phyloP scores from a whole-genome alignment of 1,140 invertebrate species.

The Papilio polytes region DNA sequence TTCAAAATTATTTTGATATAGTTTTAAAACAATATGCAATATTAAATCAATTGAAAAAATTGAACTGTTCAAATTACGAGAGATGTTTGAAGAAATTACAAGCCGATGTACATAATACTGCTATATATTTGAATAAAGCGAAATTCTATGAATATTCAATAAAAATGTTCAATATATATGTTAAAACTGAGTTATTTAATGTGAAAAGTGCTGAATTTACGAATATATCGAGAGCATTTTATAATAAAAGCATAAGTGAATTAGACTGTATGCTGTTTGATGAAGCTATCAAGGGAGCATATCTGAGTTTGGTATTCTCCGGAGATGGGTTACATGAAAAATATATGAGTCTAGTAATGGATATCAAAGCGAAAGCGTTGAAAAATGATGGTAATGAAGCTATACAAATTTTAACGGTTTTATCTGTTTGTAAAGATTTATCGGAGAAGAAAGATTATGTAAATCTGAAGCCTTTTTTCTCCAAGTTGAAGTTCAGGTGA shows the following conservation, averaged over 20 bases:
- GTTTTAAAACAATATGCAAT: slow-evolving; percentile 62
- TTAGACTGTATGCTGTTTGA: slow-evolving; percentile 61
- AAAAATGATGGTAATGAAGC: slow-evolving; percentile 52
- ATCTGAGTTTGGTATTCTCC: slow-evolving; percentile 65
- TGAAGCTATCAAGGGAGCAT: slow-evolving; percentile 63
- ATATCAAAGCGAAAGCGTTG: slow-evolving; percentile 68
- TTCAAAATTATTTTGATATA: slow-evolving; percentile 49
- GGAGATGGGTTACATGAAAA: slow-evolving; percentile 61
- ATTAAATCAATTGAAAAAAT: slow-evolving; percentile 50
- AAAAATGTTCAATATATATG: slow-evolving; percentile 67
- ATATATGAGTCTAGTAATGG: slow-evolving; percentile 71
- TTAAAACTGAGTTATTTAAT: slow-evolving; percentile 60
- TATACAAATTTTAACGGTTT: slow-evolving; percentile 59
- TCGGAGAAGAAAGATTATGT: slow-evolving; percentile 58
- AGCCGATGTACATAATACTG: slow-evolving; percentile 69
- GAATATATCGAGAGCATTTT: slow-evolving; percentile 69
- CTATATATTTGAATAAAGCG: slow-evolving; percentile 62
- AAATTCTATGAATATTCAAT: slow-evolving; percentile 63
- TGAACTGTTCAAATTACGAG: slow-evolving; percentile 58
- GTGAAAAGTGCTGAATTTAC: slow-evolving; percentile 53
- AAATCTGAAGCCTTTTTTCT: slow-evolving; percentile 60
- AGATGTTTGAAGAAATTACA: slow-evolving; percentile 68
- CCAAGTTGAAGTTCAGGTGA: slow-evolving; percentile 68
- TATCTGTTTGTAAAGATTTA: slow-evolving; percentile 54
- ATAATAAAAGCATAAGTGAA: slow-evolving; percentile 76